These are phyloP conservation scores for Drosophila melanogaster DNA, from an alignment of 1,140 invertebrate genomes.

Conservation along the genomic window DNA sequence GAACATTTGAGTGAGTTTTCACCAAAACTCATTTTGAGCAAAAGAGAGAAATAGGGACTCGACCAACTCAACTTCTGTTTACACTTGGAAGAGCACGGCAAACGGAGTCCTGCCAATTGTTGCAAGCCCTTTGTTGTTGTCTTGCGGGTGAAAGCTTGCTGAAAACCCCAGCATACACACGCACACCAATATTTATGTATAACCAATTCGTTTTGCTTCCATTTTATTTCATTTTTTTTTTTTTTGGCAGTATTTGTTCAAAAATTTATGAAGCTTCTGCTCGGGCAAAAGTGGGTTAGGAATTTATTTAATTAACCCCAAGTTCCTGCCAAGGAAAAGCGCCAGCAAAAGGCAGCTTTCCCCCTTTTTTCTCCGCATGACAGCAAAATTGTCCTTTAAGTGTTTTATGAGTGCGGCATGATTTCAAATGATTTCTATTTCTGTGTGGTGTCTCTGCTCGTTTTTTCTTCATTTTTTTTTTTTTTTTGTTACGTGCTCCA, in stretches of 20 bases:
- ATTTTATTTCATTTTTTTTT: conserved; percentile 3
- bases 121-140: conserved; percentile 63
- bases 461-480: conserved; percentile 18
- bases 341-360: conserved; percentile 12
- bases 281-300: conserved; percentile 43
- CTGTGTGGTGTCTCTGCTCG: conserved; percentile 37
- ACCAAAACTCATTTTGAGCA: conserved; percentile 21
- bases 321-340: conserved; percentile 38
- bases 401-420: conserved; percentile 74
- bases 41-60: conserved; percentile 45
- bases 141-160: conserved; percentile 56
- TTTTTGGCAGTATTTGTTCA: conserved; percentile 53
- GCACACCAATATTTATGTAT: conserved; percentile 70
- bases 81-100: conserved; percentile 66
- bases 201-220: conserved; percentile 53
- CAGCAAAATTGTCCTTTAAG: conserved; percentile 71
- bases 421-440: conserved; percentile 58
- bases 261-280: conserved; percentile 52
- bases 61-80: conserved; percentile 57
- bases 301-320: conserved; percentile 79
- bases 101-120: conserved; percentile 72
- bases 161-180: conserved; percentile 40
- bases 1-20: conserved; percentile 71
- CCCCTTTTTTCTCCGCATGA: conserved; percentile 31
- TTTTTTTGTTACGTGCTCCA: conserved; percentile 59